Evolutionary conservation across 2,888 invertebrate species (phyloP), one percentile per base, ranked within the genome.

Genomic region (Drosophila longiperda): DNA sequence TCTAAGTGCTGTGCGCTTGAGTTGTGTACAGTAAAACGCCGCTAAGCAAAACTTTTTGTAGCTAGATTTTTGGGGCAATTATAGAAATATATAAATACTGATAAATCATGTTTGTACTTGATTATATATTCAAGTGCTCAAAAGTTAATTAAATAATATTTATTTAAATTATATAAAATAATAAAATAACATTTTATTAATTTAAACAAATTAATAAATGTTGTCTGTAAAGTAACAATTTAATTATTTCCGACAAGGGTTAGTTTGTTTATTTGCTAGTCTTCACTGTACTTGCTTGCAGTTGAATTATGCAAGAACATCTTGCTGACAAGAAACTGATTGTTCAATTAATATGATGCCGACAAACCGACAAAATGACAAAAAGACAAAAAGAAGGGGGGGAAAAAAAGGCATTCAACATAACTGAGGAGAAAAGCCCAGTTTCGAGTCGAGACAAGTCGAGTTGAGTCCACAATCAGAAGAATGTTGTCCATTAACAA

Each of bases 401-500:
- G 12, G n/a, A 52, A 2, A 42, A 58, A 36, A 63, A 17, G 20
- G 40, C 33, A 38, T 20, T 20, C 36, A 26, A 33, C 60, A 63
- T 61, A 72, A 54, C 62, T 59, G 68, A 52, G 59, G 38, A 60
- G 70, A 79, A 74, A 65, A 58, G 58, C 69, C 61, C 60, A 63
- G 65, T 40, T 53, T 9, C 15, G 20, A 45, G 45, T 20, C 29
- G 42, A 45, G 62, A 48, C 65, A 12, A 45, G 45, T 32, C 29
- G 50, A 45, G 59, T 42, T n/a, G 50, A 45, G 62, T 54, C 65
- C 69, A n/a, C 74, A 85, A 85, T 87, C 89, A 81, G 58, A 74
- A 74, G 87, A 89, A 83, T 89, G 83, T 78, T 75, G 73, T 68
- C 86, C 77, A 80, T 87, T 89, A 84, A 87, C 85, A 84, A 89